Conservation (phyloP, 2,888 invertebrate genomes). For the Sceliomorpha sp. region DNA sequence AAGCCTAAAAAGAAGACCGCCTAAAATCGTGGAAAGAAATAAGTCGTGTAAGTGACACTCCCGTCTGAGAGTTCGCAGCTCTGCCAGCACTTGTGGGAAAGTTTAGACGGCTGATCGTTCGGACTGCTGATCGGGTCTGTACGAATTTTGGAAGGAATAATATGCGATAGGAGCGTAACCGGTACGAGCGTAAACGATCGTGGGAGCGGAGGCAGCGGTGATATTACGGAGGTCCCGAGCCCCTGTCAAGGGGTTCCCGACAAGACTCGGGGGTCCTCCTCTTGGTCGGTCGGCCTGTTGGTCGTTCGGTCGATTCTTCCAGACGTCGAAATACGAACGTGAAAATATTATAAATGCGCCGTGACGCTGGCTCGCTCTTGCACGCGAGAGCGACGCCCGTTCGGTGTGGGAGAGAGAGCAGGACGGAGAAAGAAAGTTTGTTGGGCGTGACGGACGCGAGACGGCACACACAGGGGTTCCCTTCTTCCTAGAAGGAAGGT, state of each 20-base stretch:
- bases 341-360: slow-evolving; percentile 79
- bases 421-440: slow-evolving; percentile 64
- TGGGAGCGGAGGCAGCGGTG: slow-evolving; percentile 57
- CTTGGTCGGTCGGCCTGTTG: slow-evolving; percentile 49
- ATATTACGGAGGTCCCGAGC: slow-evolving; percentile 58
- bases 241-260: slow-evolving; percentile 55
- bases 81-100: slow-evolving; percentile 31
- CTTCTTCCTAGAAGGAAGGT: slow-evolving; percentile 74
- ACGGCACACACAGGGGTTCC: slow-evolving; percentile 71
- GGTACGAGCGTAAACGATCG: slow-evolving; percentile 38
- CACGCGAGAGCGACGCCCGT: slow-evolving; percentile 22
- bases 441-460: slow-evolving; percentile 75
- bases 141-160: slow-evolving; percentile 44
- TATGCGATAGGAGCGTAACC: slow-evolving; percentile 39
- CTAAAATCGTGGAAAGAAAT: no score
- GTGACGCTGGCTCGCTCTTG: slow-evolving; percentile 67
- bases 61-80: no score
- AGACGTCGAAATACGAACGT: slow-evolving; percentile 74
- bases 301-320: slow-evolving; percentile 46
- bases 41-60: no score
- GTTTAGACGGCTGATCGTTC: slow-evolving; percentile 1
- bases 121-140: slow-evolving; percentile 24
- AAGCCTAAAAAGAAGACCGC: no score
- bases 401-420: slow-evolving; percentile 20
- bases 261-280: slow-evolving; percentile 50